Evolutionary conservation across 2,888 invertebrate genomes (phyloP).

Genomic region (Platycheirus albimanus): DNA sequence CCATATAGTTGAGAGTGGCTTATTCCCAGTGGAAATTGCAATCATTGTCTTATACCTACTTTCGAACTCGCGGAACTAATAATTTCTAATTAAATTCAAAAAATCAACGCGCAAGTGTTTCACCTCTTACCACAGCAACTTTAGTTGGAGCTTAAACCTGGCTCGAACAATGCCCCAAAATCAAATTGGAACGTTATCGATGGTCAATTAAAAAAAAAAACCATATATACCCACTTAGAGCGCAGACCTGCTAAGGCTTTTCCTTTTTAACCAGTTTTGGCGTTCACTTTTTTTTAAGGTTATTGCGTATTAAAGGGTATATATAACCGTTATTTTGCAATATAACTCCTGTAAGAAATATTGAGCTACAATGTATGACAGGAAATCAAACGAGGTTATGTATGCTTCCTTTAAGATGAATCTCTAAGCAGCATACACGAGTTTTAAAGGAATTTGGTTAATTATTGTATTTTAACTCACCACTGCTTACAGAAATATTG

Average conservation of each 20-base stretch:
- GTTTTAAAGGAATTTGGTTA: too few relatives aligned
- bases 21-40: slow-evolving; percentile 58
- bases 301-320: background rate
- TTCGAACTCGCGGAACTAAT: slow-evolving; percentile 71
- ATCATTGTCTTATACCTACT: slow-evolving; percentile 73
- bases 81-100: slow-evolving; percentile 73
- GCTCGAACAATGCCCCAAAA: slow-evolving; percentile 28
- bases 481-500: too few relatives aligned
- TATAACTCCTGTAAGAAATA: too few relatives aligned
- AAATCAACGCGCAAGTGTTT: slow-evolving; percentile 68
- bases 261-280: slow-evolving; percentile 45
- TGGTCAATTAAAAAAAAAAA: slow-evolving; percentile 47
- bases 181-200: slow-evolving; percentile 57
- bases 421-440: too few relatives aligned
- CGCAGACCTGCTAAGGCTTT: slow-evolving; percentile 54
- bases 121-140: slow-evolving; percentile 21
- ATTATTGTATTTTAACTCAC: too few relatives aligned
- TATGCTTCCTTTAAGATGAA: too few relatives aligned
- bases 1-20: slow-evolving; percentile 37
- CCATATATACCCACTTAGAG: too few relatives aligned
- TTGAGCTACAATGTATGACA: too few relatives aligned
- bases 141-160: background rate
- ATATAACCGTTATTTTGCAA: too few relatives aligned
- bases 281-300: slow-evolving; percentile 56
- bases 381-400: too few relatives aligned